Percentiles rank a stretch among this genome's conserved stretches.
Evolutionary conservation across 2,888 invertebrate genomes (phyloP).

Genomic region (Heliconius cydno): DNA sequence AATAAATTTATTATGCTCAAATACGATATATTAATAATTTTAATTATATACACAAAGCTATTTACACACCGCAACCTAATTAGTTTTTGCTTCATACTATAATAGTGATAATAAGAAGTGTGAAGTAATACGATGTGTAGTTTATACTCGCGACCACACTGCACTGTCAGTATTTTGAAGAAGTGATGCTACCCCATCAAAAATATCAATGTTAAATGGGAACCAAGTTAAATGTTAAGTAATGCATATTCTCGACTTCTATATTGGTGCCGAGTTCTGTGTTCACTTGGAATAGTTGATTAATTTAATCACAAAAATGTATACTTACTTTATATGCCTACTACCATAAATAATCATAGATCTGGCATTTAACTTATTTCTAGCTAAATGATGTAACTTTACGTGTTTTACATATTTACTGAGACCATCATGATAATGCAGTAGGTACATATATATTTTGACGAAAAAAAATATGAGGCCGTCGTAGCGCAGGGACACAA

Average conservation of each 20-base stretch:
- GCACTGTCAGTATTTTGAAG: not conserved
- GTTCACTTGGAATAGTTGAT: no score
- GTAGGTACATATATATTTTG: no score
- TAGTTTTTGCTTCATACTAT: not conserved
- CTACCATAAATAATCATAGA: not conserved
- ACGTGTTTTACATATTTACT: not conserved
- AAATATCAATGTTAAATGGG: no score
- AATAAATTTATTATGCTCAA: not conserved
- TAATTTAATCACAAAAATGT: not conserved
- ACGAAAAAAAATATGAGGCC: no score
- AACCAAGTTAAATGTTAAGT: no score
- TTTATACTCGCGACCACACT: not conserved
- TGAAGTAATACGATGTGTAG: not conserved
- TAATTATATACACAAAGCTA: conserved; percentile 1
- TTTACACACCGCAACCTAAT: not conserved
- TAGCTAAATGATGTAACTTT: not conserved
- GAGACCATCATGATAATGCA: not conserved
- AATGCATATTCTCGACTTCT: no score
- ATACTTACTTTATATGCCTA: not conserved
- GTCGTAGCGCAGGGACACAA: no score
- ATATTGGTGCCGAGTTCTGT: no score
- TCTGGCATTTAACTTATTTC: not conserved
- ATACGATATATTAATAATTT: not conserved
- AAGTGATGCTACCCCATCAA: not conserved
- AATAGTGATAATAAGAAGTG: not conserved